A percentile compares a stretch with the other conserved stretches of the same genome.
These are phyloP conservation scores for Drosophila sp. DNA, from an alignment of 1,140 invertebrate species.

Conservation along the genomic window DNA sequence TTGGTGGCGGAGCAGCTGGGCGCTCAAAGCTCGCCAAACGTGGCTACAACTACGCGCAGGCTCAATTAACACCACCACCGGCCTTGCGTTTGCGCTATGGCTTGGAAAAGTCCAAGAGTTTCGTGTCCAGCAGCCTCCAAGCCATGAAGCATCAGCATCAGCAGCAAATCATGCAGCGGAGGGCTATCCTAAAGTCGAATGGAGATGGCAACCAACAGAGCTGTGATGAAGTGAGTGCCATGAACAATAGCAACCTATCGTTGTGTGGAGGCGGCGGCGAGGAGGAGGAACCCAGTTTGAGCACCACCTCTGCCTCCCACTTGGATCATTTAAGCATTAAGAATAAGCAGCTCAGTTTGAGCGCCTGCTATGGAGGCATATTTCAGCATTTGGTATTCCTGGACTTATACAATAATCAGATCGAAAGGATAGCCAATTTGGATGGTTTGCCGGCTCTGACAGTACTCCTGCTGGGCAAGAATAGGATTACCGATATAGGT, in stretches of 20 bases:
- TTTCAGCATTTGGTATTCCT: slow-evolving; percentile 93
- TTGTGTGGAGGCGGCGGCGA: slow-evolving; percentile 47
- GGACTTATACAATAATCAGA: slow-evolving; percentile 96
- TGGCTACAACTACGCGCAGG: slow-evolving; percentile 84
- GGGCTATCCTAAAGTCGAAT: slow-evolving; percentile 53
- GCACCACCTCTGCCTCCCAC: slow-evolving; percentile 18
- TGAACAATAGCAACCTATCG: slow-evolving; percentile 53
- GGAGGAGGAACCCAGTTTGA: slow-evolving; percentile 57
- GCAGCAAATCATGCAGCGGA: slow-evolving; percentile 61
- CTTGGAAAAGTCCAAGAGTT: slow-evolving; percentile 79
- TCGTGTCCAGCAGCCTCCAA: slow-evolving; percentile 69
- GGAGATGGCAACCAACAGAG: slow-evolving; percentile 46
- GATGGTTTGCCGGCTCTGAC: slow-evolving; percentile 90
- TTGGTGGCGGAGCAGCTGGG: slow-evolving; percentile 41
- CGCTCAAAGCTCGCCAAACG: slow-evolving; percentile 62
- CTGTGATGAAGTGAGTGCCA: slow-evolving; percentile 51
- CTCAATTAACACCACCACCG: slow-evolving; percentile 49
- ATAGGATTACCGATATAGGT: slow-evolving; percentile 86
- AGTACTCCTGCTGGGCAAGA: slow-evolving; percentile 95
- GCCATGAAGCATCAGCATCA: slow-evolving; percentile 75
- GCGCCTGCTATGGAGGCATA: slow-evolving; percentile 82
- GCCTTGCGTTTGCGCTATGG: slow-evolving; percentile 60
- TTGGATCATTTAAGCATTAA: slow-evolving; percentile 72
- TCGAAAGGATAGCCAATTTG: slow-evolving; percentile 92
- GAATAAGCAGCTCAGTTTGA: slow-evolving; percentile 72